Conservation (phyloP, 35 echinoderm and acorn worm species). For the Heliocidaris tuberculata region DNA sequence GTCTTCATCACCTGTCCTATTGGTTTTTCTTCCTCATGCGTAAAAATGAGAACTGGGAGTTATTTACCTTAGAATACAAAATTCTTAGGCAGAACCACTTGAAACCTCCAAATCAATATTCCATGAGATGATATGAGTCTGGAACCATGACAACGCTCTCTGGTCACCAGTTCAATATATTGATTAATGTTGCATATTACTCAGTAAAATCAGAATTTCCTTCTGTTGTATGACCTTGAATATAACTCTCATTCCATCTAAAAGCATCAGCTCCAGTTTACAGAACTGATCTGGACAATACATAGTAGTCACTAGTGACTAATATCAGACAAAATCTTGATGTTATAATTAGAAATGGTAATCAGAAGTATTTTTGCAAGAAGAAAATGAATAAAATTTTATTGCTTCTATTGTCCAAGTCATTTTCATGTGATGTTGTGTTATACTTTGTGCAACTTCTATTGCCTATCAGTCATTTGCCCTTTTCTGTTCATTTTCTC, state of each 20-base stretch:
- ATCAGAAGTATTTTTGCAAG: background rate
- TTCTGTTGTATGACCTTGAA: background rate
- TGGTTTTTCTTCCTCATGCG: background rate
- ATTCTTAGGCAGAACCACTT: background rate
- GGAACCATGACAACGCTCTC: background rate
- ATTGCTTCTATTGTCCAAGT: background rate
- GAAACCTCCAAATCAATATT: background rate
- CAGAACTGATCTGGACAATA: background rate
- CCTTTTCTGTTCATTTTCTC: too few species aligned
- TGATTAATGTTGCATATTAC: background rate
- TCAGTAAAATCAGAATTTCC: background rate
- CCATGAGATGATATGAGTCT: constrained; percentile 16
- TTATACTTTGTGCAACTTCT: background rate
- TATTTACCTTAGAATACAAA: background rate
- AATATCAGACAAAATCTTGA: background rate
- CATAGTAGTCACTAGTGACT: background rate
- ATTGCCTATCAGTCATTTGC: too few species aligned
- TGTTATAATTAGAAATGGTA: background rate
- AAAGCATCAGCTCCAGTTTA: background rate
- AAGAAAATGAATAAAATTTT: background rate
- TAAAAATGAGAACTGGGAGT: background rate
- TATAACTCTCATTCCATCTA: background rate
- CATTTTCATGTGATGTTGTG: background rate
- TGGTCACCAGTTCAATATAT: background rate
- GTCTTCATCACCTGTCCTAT: background rate